Base-by-base conservation (phyloP, 1,140 invertebrate genomes). In the Calephelis virginiensis region DNA sequence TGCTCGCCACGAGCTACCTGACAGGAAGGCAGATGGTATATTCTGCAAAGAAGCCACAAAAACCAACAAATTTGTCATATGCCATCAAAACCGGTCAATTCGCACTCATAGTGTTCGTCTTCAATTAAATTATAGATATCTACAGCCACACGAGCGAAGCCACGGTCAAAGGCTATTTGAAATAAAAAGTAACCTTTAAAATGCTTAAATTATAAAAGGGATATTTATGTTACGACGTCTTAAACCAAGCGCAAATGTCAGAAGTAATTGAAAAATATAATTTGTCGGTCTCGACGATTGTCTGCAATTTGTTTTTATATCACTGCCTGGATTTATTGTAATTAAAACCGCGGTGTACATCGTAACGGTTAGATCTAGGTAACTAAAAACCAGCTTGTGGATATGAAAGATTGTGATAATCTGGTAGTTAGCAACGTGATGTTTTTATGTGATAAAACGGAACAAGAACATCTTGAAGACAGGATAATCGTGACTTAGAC, bases 241-340 rank as follows among this genome's bases (percentile, higher is more conserved):
- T 12, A 47, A 17, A 13, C 13, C 14, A 17, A 14, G 46, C 45
- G 61, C 61, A 48, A 48, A 63, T 13, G 61, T 63, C 53, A 59
- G 53, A 40, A 38, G 17, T 68, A 68, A 68, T 68, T 68, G 67
- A 68, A 64, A 68, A 67, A 67, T 49, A 61, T 67, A 67, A 67
- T 67, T 67, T 67, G 59, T 50, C 47, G 47, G 66, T 40, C 48
- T n/a, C 49, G 53, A 49, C 17, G 38, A 62, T 53, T 47, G 66
- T 13, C 48, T 38, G 46, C 66, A 67, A 67, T 67, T 66, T 67
- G 66, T 62, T 67, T 67, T 67, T 67, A 67, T 67, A 67, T 62
- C 37, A 53, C 38, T 50, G 46, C 8, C 53, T 11, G 53, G 28
- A 59, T 59, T 59, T 59, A 59, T 59, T 59, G 53, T 59, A 59